Base-by-base conservation (phyloP, 1,140 invertebrate genomes). In the Belonocnema kinseyi region DNA sequence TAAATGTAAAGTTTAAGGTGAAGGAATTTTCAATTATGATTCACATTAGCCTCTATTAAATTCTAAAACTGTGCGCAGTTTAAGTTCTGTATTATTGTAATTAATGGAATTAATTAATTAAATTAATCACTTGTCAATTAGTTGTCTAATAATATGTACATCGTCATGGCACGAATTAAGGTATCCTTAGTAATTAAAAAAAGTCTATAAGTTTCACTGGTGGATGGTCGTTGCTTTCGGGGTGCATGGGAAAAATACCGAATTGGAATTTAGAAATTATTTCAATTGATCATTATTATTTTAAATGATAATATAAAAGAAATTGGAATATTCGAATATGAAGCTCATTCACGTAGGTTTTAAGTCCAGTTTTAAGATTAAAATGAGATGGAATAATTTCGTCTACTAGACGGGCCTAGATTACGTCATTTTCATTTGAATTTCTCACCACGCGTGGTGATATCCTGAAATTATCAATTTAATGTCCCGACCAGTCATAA, bases 381-480 rank as follows among this genome's bases (percentile, higher is more conserved):
- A 11, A 46, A 66, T 66, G 26, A 66, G 33, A 66, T 40, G 33
- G 61, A 66, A 66, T 66, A 40, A n/a, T 66, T 66, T 33, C 61
- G 40, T 26, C 21, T 16, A 40, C 17, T 66, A 40, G 61, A 66
- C 26, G 13, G 61, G 33, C 61, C 61, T 66, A 40, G 61, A 66
- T 66, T 66, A n/a, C n/a, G 40, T n/a, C 10, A 16, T 11, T 66
- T 66, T 66, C 46, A 56, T 73, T 79, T 73, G 78, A 75, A 72
- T 80, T 77, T 80, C 73, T 84, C 77, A 79, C 76, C 50, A 53
- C 16, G 19, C 50, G 72, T 66, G 56, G 16, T 75, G 33, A n/a
- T 76, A 50, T 66, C 21, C 78, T 72, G 80, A 82, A 80, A 82
- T 80, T 80, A 81, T 77, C 77, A 79, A 54, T 75, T 16, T 72